phyloP scores from a whole-genome alignment of 2,113 vertebrate species.

The Myotis davidii region DNA sequence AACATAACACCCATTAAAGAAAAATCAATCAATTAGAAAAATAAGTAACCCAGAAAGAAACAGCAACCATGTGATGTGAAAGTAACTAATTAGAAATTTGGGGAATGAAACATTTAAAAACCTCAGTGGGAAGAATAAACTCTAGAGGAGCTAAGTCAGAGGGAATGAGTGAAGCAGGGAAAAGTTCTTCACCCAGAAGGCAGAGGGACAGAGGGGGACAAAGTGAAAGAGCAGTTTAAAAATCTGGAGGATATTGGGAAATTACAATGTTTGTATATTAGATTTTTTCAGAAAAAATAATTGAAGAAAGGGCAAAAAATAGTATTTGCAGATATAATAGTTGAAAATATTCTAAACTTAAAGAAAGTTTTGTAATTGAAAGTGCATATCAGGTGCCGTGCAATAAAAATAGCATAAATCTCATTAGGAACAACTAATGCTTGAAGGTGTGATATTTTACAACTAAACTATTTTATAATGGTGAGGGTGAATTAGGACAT shows the following conservation, averaged over 20 bases:
- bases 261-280: neutral
- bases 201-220: neutral
- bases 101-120: slow-evolving; percentile 20
- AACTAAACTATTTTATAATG: neutral
- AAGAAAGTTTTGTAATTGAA: slow-evolving; percentile 13
- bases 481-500: neutral
- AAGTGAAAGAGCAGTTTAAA: neutral
- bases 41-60: neutral
- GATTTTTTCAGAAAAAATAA: neutral
- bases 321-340: neutral
- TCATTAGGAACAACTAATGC: too few relatives aligned
- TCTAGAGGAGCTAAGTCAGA: neutral
- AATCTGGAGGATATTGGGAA: neutral
- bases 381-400: neutral
- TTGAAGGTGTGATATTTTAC: neutral
- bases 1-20: neutral
- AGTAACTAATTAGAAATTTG: neutral
- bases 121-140: neutral
- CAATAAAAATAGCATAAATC: neutral
- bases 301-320: neutral
- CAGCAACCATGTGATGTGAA: neutral
- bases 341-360: neutral
- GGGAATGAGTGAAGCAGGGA: neutral
- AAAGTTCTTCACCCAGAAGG: slow-evolving; percentile 5
- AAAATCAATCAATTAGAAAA: neutral